Percentiles rank a stretch among this genome's conserved stretches.
Conservation (phyloP, 2,888 invertebrate genomes). For the Drosophila mulleri region DNA sequence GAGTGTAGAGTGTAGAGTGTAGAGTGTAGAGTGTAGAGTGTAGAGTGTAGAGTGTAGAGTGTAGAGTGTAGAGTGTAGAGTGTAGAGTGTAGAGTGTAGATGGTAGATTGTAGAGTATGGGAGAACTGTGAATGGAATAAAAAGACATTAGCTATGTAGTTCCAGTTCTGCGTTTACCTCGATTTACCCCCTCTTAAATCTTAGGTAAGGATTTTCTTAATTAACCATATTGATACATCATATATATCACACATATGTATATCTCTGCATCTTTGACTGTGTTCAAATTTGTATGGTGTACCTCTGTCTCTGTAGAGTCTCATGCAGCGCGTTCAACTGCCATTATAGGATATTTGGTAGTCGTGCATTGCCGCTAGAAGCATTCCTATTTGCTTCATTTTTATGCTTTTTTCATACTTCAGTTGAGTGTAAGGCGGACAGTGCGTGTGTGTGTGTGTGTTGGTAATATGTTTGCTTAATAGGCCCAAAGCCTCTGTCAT, state of each 20-base stretch:
- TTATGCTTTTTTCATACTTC: background rate
- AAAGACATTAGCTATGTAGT: background rate
- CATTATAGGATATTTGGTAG: background rate
- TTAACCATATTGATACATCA: no score
- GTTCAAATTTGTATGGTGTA: background rate
- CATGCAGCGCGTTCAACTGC: background rate
- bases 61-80: no score
- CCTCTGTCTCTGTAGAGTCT: no score
- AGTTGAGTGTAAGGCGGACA: constrained; percentile 5
- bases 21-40: no score
- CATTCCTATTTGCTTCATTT: background rate
- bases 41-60: no score
- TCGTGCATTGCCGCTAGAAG: background rate
- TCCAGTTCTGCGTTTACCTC: background rate
- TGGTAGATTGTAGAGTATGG: no score
- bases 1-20: no score
- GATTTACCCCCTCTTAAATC: no score
- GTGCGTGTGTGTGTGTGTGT: constrained; percentile 41
- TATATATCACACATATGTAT: no score
- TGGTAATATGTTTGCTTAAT: constrained; percentile 78
- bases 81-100: no score
- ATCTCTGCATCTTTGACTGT: background rate
- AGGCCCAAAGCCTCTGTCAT: constrained; percentile 60
- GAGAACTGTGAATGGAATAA: no score
- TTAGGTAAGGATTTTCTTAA: no score